These are phyloP conservation scores for Dasypus novemcinctus DNA, from an alignment of 2,113 vertebrate genomes.

Conservation along the genomic window DNA sequence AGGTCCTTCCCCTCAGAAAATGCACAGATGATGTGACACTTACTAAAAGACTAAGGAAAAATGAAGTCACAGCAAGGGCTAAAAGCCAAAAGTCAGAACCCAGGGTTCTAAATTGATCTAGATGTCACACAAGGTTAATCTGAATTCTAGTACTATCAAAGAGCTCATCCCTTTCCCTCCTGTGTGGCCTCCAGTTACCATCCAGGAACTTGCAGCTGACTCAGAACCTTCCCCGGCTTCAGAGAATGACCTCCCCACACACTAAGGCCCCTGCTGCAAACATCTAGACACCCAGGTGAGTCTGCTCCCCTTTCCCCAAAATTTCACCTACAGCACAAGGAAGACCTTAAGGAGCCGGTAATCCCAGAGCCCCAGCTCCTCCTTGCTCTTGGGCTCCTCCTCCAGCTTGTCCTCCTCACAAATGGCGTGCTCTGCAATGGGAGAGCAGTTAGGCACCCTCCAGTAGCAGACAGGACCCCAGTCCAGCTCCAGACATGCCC, in stretches of 20 bases:
- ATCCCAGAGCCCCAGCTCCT: slow-evolving; percentile 90
- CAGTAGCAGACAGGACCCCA: background rate
- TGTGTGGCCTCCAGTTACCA: background rate
- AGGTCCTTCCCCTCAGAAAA: background rate
- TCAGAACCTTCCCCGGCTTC: background rate
- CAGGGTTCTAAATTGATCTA: background rate
- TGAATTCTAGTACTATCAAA: background rate
- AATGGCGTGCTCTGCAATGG: slow-evolving; percentile 85
- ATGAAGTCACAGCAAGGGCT: background rate
- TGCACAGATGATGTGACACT: background rate
- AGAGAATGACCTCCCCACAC: background rate
- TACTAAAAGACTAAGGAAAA: background rate
- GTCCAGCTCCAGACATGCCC: background rate
- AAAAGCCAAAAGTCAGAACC: background rate
- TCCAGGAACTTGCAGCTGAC: background rate
- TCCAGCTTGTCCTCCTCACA: slow-evolving; percentile 88
- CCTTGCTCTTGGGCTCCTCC: slow-evolving; percentile 82
- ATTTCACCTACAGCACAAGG: slow-evolving; percentile 91
- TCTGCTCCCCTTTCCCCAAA: background rate
- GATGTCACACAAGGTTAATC: background rate
- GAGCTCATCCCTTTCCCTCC: background rate
- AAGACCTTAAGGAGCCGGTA: slow-evolving; percentile 94
- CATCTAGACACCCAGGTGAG: background rate
- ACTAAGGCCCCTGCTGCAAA: background rate
- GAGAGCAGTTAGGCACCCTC: background rate